Evolutionary conservation across 2,113 vertebrate genomes (phyloP).

Genomic region (Heptranchias perlo): DNA sequence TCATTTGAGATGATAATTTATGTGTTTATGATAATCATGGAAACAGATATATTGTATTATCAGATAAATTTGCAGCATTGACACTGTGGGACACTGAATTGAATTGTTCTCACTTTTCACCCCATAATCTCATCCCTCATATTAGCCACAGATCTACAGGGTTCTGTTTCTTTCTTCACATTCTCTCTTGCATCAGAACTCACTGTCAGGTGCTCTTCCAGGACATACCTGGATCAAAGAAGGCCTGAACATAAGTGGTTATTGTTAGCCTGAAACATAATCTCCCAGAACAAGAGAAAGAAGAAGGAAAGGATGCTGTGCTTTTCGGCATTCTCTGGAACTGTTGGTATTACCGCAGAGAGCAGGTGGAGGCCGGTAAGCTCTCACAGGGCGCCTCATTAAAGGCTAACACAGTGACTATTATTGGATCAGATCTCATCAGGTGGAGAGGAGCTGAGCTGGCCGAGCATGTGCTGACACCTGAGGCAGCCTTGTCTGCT

Average conservation of each 20-base stretch:
- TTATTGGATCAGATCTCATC: conserved; percentile 55
- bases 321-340: conserved; percentile 45
- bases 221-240: conserved; percentile 49
- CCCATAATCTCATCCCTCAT: conserved; percentile 42
- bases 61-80: conserved; percentile 36
- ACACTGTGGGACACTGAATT: conserved; percentile 43
- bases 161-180: neutral
- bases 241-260: conserved; percentile 45
- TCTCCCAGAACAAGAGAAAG: conserved; percentile 47
- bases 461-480: conserved; percentile 48
- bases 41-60: conserved; percentile 41
- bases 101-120: conserved; percentile 43
- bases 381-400: conserved; percentile 45
- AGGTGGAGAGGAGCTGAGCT: conserved; percentile 53
- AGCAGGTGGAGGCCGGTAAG: conserved; percentile 50
- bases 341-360: conserved; percentile 43
- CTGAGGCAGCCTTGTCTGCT: conserved; percentile 48
- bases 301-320: conserved; percentile 44
- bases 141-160: conserved; percentile 43
- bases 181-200: conserved; percentile 40
- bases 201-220: conserved; percentile 52
- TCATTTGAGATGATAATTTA: conserved; percentile 42
- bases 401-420: conserved; percentile 51
- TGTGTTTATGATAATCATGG: conserved; percentile 46
- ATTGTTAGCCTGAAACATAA: conserved; percentile 50